Evolutionary conservation across 37 sponge, comb jelly and placozoan species (phyloP), one percentile per base, ranked within the genome.

Genomic region (Hormiphora californensis): DNA sequence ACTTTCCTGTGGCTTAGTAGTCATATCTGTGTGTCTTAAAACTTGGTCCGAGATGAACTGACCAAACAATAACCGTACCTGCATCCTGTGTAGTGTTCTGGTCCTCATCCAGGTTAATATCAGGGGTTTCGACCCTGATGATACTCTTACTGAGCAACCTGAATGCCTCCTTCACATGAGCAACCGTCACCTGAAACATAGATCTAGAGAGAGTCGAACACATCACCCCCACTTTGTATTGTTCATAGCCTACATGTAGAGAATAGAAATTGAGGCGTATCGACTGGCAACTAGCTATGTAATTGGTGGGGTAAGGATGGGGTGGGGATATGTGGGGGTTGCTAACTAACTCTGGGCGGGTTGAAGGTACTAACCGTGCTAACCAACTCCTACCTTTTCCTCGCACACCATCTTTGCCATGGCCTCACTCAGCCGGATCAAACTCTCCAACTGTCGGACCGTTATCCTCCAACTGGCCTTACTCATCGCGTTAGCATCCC

Each of bases 391-490:
- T 49, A 98, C 99, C 87, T 89, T 89, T 23, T 98, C 99, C 19
- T 78, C 85, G 86, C 99, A 98, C 59, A 92, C 85, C 69, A 98
- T 85, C 38, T 94, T 85, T 0, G 99, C 95, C 99, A 98, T 98
- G n/a, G 95, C 96, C 90, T 98, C 99, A 23, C 96, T 93, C 40
- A 98, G 92, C 30, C 99, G 90, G 1, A 98, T 92, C 92, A 98
- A 89, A 54, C 99, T 98, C 92, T 98, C 99, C 89, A 98, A 87
- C 91, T 98, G 99, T 40, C 99, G 88, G 27, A 98, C 99, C 0
- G 99, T 98, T 54, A 98, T 94, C 43, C 99, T 87, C 99, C 99
- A 98, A 12, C 92, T 86, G 12, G 99, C 95, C 87, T 87, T 89
- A 39, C 93, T 81, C 36, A 89, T 88, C 9, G 92, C 99, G 55